Percentiles rank a stretch among this genome's conserved stretches.
These are phyloP conservation scores for Nasalis larvatus DNA, from an alignment of 2,113 vertebrate species.

Conservation along the genomic window DNA sequence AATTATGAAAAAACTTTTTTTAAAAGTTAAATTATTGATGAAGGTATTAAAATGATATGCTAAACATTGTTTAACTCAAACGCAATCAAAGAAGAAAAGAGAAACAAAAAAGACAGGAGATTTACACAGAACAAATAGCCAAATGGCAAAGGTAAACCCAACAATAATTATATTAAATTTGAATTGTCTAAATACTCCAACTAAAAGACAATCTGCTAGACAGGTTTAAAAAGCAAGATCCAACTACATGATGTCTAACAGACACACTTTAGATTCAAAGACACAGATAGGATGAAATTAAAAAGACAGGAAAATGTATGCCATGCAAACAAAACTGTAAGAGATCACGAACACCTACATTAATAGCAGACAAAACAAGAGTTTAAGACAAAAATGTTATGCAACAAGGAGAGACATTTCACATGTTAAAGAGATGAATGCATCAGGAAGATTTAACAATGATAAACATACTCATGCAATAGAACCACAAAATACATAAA, in stretches of 20 bases:
- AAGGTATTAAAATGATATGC: background rate
- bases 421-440: background rate
- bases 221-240: background rate
- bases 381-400: background rate
- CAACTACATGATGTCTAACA: background rate
- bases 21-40: background rate
- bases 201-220: background rate
- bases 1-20: background rate
- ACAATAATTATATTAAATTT: background rate
- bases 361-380: background rate
- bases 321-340: background rate
- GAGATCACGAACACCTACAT: background rate
- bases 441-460: background rate
- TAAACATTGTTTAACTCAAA: slow-evolving; percentile 29
- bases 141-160: background rate
- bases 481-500: slow-evolving; percentile 23
- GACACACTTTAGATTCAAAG: background rate
- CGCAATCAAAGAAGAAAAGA: background rate
- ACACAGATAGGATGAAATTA: background rate
- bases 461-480: background rate
- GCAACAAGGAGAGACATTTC: background rate
- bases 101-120: background rate
- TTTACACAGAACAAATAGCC: background rate
- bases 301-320: background rate
- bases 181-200: background rate